Percentiles rank a stretch among this genome's conserved stretches.
phyloP scores from a whole-genome alignment of 2,888 invertebrate genomes.

The Imbricaverruca yamaguchii region DNA sequence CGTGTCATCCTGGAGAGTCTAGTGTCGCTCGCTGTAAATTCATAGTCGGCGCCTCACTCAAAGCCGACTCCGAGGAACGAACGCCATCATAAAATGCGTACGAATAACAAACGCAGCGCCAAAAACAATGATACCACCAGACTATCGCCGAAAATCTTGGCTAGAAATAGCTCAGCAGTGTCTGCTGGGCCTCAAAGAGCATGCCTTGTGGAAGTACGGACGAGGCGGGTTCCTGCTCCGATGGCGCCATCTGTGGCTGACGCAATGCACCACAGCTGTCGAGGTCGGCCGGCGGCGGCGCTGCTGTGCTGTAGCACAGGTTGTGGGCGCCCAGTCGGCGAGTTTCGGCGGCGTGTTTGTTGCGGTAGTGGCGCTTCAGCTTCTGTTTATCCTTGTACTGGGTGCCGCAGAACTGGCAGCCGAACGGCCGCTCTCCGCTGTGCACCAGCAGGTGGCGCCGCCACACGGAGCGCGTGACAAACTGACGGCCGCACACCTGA shows the following conservation, averaged over 20 bases:
- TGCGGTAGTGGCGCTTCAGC: slow-evolving; percentile 14
- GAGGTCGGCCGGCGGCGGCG: neutral
- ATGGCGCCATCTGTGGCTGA: neutral
- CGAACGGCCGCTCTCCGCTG: neutral
- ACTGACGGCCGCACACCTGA: neutral
- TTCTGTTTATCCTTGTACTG: slow-evolving; percentile 8
- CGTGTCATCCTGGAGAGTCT: no score
- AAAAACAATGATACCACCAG: no score
- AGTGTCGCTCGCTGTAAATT: no score
- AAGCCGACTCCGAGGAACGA: no score
- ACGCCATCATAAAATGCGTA: no score
- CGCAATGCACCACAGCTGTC: neutral
- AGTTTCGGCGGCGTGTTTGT: neutral
- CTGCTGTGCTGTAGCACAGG: neutral
- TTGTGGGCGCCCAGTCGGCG: neutral
- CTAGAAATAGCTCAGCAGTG: neutral
- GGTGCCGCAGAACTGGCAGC: slow-evolving; percentile 7
- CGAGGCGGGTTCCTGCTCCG: neutral
- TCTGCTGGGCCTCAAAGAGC: neutral
- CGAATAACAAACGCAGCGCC: no score
- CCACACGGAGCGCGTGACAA: slow-evolving; percentile 9
- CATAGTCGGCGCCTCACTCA: no score
- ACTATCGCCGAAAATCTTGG: no score
- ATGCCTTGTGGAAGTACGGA: neutral
- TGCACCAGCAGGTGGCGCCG: slow-evolving; percentile 1